Evolutionary conservation across 1,140 invertebrate species (phyloP).

Genomic region (Zaprionus taronus): DNA sequence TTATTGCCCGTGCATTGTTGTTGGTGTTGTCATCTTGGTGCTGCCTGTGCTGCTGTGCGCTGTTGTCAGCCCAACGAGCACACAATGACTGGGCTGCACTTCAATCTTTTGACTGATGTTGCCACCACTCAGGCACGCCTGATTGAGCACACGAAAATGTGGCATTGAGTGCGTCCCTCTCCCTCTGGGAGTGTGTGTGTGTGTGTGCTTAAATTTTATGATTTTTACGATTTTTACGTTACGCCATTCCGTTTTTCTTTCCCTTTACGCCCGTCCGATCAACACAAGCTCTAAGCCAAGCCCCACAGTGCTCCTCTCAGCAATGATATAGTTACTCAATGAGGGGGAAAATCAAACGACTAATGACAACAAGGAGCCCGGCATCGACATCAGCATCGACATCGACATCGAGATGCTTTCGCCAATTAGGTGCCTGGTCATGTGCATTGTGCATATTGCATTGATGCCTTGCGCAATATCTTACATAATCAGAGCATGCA

Average conservation of each 20-base stretch:
- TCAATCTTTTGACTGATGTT: conserved; percentile 65
- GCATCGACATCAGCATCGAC: conserved; percentile 9
- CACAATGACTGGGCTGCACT: conserved; percentile 54
- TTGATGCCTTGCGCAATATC: conserved; percentile 31
- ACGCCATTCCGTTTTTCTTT: conserved; percentile 5
- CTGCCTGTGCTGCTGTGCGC: conserved; percentile 12
- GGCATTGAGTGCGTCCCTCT: conserved; percentile 27
- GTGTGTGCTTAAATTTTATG: conserved; percentile 49
- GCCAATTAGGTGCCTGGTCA: conserved; percentile 74
- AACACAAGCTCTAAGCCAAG: neutral
- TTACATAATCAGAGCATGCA: conserved; percentile 61
- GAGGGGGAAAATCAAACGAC: conserved; percentile 76
- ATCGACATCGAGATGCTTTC: conserved; percentile 32
- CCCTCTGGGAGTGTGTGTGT: conserved; percentile 8
- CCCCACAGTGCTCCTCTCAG: neutral
- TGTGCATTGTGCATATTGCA: conserved; percentile 56
- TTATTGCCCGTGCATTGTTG: conserved; percentile 50
- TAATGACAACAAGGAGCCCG: conserved; percentile 49
- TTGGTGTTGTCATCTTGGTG: conserved; percentile 2
- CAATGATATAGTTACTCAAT: conserved; percentile 62
- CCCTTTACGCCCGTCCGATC: neutral
- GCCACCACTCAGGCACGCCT: conserved; percentile 68
- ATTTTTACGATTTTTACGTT: conserved; percentile 40
- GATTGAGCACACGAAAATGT: conserved; percentile 66
- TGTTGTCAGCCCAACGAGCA: conserved; percentile 38